Evolutionary conservation across 2,113 vertebrate genomes (phyloP).

Genomic region (Pachyramphus minor): DNA sequence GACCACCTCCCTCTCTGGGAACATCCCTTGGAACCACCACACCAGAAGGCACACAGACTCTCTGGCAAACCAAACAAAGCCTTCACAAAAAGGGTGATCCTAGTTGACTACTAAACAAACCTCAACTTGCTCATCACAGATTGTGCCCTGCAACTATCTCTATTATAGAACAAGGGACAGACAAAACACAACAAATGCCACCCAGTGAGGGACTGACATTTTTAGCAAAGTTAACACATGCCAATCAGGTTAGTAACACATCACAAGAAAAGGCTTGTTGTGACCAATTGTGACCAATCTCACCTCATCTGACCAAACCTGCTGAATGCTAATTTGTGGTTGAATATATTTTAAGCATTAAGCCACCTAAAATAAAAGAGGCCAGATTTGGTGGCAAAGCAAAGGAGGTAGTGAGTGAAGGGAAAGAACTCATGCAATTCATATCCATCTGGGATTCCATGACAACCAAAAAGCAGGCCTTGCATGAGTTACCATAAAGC

Average conservation of each 20-base stretch:
- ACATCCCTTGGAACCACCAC: background rate
- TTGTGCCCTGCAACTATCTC: rapidly evolving
- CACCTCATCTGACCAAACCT: background rate
- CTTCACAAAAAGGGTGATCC: background rate
- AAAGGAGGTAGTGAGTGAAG: background rate
- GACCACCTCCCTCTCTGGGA: background rate
- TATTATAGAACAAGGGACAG: background rate
- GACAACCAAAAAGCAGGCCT: background rate
- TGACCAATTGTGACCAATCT: background rate
- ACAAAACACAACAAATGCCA: background rate
- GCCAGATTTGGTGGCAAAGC: background rate
- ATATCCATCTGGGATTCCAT: background rate
- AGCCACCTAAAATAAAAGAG: background rate
- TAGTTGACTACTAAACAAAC: background rate
- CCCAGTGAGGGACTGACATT: background rate
- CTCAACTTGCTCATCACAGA: background rate
- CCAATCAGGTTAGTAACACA: background rate
- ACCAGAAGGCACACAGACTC: background rate
- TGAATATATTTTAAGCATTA: background rate
- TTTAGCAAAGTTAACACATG: background rate
- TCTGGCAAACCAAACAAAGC: background rate
- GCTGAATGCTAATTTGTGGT: background rate
- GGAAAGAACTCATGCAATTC: background rate
- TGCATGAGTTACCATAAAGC: background rate
- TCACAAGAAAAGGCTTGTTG: background rate